A percentile compares a stretch with the other conserved stretches of the same genome.
These are phyloP conservation scores for Chymomyza fuscimana DNA, from an alignment of 2,888 invertebrate genomes.

Conservation along the genomic window DNA sequence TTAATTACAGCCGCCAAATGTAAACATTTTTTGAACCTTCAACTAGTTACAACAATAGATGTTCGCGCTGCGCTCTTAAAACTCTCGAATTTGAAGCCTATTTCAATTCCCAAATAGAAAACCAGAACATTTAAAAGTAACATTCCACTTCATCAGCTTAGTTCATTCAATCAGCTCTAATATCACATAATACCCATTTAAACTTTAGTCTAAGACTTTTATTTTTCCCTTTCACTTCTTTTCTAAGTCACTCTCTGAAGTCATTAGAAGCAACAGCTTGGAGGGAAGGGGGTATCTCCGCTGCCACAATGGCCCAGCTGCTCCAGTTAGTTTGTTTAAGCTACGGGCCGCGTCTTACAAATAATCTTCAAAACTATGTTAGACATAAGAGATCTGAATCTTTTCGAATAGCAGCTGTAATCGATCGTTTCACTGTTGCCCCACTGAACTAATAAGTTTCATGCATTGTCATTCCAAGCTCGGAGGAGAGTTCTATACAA, in stretches of 20 bases:
- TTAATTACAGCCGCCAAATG: too few species aligned
- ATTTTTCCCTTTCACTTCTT: background rate
- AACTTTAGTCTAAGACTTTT: background rate
- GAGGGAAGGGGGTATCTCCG: too few species aligned
- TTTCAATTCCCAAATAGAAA: background rate
- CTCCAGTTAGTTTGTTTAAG: background rate
- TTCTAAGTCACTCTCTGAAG: background rate
- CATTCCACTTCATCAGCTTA: background rate
- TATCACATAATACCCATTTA: background rate
- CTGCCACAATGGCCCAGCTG: background rate
- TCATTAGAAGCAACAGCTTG: background rate
- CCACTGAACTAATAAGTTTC: slow-evolving; percentile 44
- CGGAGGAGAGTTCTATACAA: slow-evolving; percentile 27
- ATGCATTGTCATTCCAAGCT: slow-evolving; percentile 38
- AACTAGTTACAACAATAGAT: too few species aligned
- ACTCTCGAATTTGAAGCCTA: too few species aligned
- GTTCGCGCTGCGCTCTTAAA: too few species aligned
- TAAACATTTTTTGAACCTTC: too few species aligned
- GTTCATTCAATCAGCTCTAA: background rate
- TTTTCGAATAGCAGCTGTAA: slow-evolving; percentile 5
- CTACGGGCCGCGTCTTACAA: background rate
- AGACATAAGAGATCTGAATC: background rate
- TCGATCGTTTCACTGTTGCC: slow-evolving; percentile 31
- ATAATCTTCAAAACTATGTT: background rate
- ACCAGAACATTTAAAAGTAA: background rate